Conservation (phyloP, 2,797 vertebrate species). For the Cynopterus sphinx region DNA sequence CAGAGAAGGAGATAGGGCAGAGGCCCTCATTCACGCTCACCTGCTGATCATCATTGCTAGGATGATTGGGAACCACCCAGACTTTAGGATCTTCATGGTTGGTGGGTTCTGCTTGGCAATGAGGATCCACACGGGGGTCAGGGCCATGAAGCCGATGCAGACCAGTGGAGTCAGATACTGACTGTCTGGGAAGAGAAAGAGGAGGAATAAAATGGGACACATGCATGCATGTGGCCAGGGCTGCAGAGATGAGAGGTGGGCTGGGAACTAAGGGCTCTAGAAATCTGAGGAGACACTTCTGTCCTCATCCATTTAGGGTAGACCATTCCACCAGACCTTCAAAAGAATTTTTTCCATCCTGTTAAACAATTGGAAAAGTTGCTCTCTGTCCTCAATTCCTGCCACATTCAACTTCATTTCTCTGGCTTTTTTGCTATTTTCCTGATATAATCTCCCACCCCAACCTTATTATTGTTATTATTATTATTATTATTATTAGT, state of each 20-base stretch:
- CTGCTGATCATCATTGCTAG: slow-evolving; percentile 98
- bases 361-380: neutral
- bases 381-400: neutral
- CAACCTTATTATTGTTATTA: neutral
- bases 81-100: slow-evolving; percentile 91
- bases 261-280: neutral
- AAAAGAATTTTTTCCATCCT: neutral
- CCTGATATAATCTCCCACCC: neutral
- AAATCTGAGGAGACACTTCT: neutral
- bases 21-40: slow-evolving; percentile 80
- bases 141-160: slow-evolving; percentile 89
- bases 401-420: neutral
- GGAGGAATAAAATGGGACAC: neutral
- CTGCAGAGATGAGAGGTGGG: neutral
- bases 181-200: slow-evolving; percentile 83
- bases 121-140: slow-evolving; percentile 94
- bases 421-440: neutral
- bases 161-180: slow-evolving; percentile 91
- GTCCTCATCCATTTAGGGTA: neutral
- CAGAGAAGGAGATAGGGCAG: accelerated
- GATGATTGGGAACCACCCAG: slow-evolving; percentile 96
- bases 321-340: neutral
- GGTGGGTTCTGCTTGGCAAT: slow-evolving; percentile 90
- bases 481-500: neutral
- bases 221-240: neutral